Conservation (phyloP, 2,888 invertebrate species). For the Sycophila texana region DNA sequence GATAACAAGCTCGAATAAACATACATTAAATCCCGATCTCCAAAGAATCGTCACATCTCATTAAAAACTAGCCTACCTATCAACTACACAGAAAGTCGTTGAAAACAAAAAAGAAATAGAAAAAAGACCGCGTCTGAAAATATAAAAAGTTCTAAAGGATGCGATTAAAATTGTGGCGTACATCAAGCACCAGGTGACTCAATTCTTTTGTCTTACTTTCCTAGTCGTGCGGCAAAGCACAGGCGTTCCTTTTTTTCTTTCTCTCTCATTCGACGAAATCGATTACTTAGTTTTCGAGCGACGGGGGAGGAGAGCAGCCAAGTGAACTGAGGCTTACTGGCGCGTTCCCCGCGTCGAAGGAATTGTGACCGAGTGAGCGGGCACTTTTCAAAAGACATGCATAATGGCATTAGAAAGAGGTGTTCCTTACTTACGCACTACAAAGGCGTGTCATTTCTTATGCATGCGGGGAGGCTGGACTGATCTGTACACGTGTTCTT, state of each 20-base stretch:
- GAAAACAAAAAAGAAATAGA: too few species aligned
- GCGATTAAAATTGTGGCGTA: not conserved
- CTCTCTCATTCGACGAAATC: conserved; percentile 8
- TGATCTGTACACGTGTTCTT: too few species aligned
- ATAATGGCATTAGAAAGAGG: not conserved
- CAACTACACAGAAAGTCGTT: too few species aligned
- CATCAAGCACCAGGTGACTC: conserved; percentile 19
- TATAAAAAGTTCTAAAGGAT: too few species aligned
- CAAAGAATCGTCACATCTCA: too few species aligned
- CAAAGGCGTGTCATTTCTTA: conserved; percentile 4
- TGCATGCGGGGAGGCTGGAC: too few species aligned
- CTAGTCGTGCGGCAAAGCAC: not conserved
- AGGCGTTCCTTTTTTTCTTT: too few species aligned
- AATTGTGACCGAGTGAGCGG: conserved; percentile 17
- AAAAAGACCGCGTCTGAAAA: too few species aligned
- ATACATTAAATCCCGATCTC: too few species aligned
- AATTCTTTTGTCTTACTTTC: conserved; percentile 5
- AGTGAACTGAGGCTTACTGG: conserved; percentile 23
- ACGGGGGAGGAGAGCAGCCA: not conserved
- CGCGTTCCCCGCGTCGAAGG: conserved; percentile 1
- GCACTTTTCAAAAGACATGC: not conserved
- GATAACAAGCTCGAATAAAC: too few species aligned
- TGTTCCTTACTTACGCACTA: too few species aligned
- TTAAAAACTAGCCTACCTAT: too few species aligned
- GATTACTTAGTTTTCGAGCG: conserved; percentile 8